Conservation (phyloP, 2,113 vertebrate species). For the Xyliphius kryptos region DNA sequence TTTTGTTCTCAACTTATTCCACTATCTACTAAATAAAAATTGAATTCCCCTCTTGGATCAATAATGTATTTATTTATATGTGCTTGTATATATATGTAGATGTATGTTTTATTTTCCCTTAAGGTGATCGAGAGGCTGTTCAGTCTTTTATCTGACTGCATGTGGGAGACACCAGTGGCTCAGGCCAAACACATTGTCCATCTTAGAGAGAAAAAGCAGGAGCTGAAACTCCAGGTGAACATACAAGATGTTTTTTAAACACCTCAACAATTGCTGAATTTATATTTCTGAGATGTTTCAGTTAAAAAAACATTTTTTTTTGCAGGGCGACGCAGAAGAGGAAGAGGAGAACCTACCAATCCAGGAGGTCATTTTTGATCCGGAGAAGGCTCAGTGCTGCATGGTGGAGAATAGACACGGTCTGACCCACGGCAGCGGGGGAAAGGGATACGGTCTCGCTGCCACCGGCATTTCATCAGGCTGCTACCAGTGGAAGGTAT, state of each 20-base stretch:
- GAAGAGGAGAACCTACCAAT: slow-evolving; percentile 71
- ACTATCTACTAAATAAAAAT: too few relatives aligned
- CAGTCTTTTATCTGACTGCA: slow-evolving; percentile 89
- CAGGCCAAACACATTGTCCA: slow-evolving; percentile 85
- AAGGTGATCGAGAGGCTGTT: slow-evolving; percentile 91
- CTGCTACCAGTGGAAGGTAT: slow-evolving; percentile 73
- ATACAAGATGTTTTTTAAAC: not conserved
- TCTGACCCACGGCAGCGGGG: slow-evolving; percentile 68
- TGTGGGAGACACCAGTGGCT: slow-evolving; percentile 94
- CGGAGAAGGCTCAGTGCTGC: slow-evolving; percentile 68
- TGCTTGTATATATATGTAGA: too few relatives aligned
- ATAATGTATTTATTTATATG: too few relatives aligned
- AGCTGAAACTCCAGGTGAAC: slow-evolving; percentile 83
- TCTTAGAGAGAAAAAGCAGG: slow-evolving; percentile 85
- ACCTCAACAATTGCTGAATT: too few relatives aligned
- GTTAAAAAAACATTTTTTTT: slow-evolving; percentile 10
- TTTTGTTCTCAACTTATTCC: too few relatives aligned
- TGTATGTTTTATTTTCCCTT: not conserved
- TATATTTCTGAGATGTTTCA: too few relatives aligned
- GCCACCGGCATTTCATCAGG: slow-evolving; percentile 71
- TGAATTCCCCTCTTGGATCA: too few relatives aligned
- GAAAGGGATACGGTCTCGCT: slow-evolving; percentile 72
- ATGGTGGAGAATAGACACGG: slow-evolving; percentile 68
- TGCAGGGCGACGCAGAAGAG: slow-evolving; percentile 53
- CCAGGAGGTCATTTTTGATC: slow-evolving; percentile 72